Evolutionary conservation across 2,888 invertebrate species (phyloP).

Genomic region (Reticulitermes lucifugus): DNA sequence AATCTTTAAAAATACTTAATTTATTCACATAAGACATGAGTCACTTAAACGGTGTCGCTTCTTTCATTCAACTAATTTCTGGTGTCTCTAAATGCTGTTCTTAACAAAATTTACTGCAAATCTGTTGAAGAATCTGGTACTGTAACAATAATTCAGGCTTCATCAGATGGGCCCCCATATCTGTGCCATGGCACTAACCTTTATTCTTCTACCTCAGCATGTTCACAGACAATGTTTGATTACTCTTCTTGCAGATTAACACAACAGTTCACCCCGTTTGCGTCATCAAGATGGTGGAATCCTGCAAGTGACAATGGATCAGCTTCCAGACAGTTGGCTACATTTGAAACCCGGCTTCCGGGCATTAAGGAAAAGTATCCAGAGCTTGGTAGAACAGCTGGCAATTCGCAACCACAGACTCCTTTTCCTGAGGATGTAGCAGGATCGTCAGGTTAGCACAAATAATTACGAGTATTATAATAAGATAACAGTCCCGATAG

Average conservation of each 20-base stretch:
- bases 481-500: too few relatives aligned
- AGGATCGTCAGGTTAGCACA: background rate
- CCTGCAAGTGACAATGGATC: background rate
- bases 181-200: background rate
- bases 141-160: too few relatives aligned
- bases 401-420: background rate
- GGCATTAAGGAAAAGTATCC: background rate
- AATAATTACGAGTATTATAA: background rate
- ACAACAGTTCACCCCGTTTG: background rate
- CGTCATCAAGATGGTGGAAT: background rate
- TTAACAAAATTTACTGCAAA: background rate
- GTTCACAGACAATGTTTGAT: background rate
- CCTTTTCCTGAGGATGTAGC: background rate
- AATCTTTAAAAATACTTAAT: too few relatives aligned
- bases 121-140: background rate
- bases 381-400: background rate
- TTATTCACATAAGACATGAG: too few relatives aligned
- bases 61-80: background rate
- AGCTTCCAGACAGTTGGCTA: background rate
- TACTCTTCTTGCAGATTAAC: background rate
- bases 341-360: background rate
- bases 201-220: background rate
- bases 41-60: background rate
- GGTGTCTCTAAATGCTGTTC: background rate
- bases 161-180: too few relatives aligned